These are phyloP conservation scores for Cryptoprocta ferox DNA, from an alignment of 2,797 vertebrate genomes.

Conservation along the genomic window DNA sequence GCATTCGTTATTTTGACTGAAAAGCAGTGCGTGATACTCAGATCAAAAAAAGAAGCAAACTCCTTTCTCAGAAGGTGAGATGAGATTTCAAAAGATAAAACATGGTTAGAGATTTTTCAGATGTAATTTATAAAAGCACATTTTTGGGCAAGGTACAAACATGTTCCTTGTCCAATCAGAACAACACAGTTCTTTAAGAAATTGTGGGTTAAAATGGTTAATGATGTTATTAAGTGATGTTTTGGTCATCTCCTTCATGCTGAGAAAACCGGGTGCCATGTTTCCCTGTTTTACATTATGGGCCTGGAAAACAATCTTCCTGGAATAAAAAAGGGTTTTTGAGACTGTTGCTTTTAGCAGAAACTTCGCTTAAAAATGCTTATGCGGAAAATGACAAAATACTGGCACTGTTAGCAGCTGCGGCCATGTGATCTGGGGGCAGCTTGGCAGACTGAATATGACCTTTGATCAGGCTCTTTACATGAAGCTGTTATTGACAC, in stretches of 20 bases:
- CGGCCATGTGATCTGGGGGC: neutral
- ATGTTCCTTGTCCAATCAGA: neutral
- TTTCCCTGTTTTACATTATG: neutral
- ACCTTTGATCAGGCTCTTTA: neutral
- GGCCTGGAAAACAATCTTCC: neutral
- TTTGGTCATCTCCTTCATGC: neutral
- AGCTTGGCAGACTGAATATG: fast-evolving
- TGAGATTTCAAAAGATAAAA: neutral
- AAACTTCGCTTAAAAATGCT: neutral
- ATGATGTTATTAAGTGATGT: neutral
- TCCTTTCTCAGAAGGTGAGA: neutral
- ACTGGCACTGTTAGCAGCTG: neutral
- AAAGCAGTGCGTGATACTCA: neutral
- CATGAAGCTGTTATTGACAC: neutral
- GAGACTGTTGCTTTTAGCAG: neutral
- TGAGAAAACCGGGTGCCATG: neutral
- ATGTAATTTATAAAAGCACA: neutral
- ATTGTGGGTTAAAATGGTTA: neutral
- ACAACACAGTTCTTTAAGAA: neutral
- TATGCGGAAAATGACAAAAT: neutral
- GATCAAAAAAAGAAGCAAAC: neutral
- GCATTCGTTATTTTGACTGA: neutral
- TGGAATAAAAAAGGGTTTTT: neutral
- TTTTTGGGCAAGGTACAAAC: neutral
- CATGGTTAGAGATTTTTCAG: neutral